Base-by-base conservation (phyloP, 2,888 invertebrate genomes). In the Pediacus dermestoides region DNA sequence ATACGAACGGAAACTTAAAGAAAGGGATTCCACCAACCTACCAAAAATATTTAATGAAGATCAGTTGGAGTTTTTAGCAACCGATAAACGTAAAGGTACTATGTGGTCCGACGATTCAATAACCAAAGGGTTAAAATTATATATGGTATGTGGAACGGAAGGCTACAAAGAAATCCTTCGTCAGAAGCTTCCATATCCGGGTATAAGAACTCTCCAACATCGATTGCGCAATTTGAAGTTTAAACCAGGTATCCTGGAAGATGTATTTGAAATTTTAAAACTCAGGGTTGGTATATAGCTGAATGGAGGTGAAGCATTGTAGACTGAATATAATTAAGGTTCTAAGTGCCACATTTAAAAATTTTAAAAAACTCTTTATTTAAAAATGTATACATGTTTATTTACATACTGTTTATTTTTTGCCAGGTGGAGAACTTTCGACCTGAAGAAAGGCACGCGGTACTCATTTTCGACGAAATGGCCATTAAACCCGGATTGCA, bases 131-230 rank as follows among this genome's bases (percentile, higher is more conserved):
- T 21, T 21, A n/a, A 27, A n/a, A 34, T 16, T 45, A 32, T 39
- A 32, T 1, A 35, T 45, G 34, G 14, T 36, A 31, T 44, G 39
- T 36, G 45, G 43, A 8, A 22, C 27, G 2, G 26, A 34, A 8
- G 43, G 36, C 12, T 45, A 39, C 12, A 30, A 39, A 31, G 40
- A 45, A 34, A 16, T 45, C 9, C 36, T 9, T 23, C 12, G 11
- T 1, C 35, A 43, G 21, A 16, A 36, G n/a, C 12, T 39, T 16
- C 45, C 36, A 16, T 35, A 39, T 13, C 43, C 39, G 31, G 23
- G n/a, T n/a, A n/a, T n/a, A n/a, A n/a, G n/a, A n/a, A n/a, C n/a
- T n/a, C n/a, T n/a, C n/a, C n/a, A n/a, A n/a, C n/a, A n/a, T n/a
- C n/a, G n/a, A n/a, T n/a, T n/a, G n/a, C n/a, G n/a, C n/a, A n/a